Evolutionary conservation across 2,113 vertebrate genomes (phyloP).

Genomic region (Nibea albiflora): DNA sequence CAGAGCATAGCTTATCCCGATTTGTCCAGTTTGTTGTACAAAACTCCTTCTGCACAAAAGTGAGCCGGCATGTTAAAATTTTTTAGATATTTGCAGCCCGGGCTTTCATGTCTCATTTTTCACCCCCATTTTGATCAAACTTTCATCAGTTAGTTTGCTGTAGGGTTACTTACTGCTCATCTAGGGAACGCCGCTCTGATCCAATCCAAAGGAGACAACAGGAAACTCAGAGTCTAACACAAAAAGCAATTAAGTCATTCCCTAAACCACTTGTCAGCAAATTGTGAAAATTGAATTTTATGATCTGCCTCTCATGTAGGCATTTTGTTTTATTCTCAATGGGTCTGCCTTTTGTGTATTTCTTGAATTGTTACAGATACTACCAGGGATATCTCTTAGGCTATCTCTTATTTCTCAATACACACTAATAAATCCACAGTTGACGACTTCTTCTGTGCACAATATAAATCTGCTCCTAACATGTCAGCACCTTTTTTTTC

Average conservation of each 20-base stretch:
- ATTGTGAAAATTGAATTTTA: slow-evolving; percentile 1
- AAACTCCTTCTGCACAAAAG: neutral
- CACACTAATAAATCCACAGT: neutral
- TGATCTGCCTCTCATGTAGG: neutral
- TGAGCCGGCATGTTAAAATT: neutral
- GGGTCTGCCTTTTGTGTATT: neutral
- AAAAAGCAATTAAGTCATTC: neutral
- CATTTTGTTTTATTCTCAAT: neutral
- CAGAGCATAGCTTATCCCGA: neutral
- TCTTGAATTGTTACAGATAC: neutral
- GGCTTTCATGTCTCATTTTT: neutral
- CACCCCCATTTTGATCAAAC: neutral
- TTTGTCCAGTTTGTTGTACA: neutral
- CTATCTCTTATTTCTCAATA: too few relatives aligned
- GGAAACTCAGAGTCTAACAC: neutral
- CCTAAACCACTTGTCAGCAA: neutral
- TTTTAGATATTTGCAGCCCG: neutral
- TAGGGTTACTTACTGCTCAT: neutral
- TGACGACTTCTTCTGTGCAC: neutral
- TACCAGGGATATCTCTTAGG: neutral
- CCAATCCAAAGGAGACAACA: neutral
- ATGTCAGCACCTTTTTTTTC: too few relatives aligned
- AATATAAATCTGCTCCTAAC: too few relatives aligned
- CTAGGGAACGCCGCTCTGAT: neutral
- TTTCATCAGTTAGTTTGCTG: slow-evolving; percentile 10